Percentiles rank a stretch among this genome's conserved stretches.
Conservation (phyloP, 2,113 vertebrate species). For the Melanerpes formicivorus region DNA sequence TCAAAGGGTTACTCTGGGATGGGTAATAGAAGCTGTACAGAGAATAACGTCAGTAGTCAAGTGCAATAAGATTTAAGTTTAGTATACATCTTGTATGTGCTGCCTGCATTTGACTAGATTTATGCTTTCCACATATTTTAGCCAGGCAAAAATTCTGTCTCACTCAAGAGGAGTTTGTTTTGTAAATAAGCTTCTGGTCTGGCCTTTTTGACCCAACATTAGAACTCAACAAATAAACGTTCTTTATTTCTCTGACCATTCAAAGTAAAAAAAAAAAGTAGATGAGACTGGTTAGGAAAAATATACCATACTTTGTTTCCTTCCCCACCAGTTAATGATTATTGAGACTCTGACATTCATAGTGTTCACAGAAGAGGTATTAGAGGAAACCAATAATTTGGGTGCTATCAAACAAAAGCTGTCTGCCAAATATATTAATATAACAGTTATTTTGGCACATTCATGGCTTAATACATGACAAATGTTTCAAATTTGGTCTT, state of each 20-base stretch:
- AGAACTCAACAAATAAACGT: neutral
- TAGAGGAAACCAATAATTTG: conserved; percentile 62
- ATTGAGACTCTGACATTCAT: conserved; percentile 19
- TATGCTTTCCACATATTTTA: conserved; percentile 24
- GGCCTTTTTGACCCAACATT: neutral
- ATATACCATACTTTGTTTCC: neutral
- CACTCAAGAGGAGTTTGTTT: neutral
- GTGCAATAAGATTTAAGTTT: conserved; percentile 33
- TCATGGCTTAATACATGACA: conserved; percentile 45
- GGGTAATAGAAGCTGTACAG: conserved; percentile 10
- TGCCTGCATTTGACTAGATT: neutral
- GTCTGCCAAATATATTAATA: conserved; percentile 39
- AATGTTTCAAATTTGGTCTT: conserved; percentile 44
- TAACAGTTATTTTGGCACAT: conserved; percentile 28
- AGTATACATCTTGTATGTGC: neutral
- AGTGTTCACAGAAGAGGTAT: conserved; percentile 10
- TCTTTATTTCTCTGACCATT: conserved; percentile 27
- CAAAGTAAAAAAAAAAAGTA: neutral
- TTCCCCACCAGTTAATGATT: neutral
- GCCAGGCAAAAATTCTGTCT: neutral
- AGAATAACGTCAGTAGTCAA: neutral
- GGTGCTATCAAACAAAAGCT: conserved; percentile 29
- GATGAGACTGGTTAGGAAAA: neutral
- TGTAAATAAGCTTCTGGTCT: neutral
- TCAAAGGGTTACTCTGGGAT: conserved; percentile 50